phyloP scores from a whole-genome alignment of 2,888 invertebrate genomes.

The Drosophila dives region DNA sequence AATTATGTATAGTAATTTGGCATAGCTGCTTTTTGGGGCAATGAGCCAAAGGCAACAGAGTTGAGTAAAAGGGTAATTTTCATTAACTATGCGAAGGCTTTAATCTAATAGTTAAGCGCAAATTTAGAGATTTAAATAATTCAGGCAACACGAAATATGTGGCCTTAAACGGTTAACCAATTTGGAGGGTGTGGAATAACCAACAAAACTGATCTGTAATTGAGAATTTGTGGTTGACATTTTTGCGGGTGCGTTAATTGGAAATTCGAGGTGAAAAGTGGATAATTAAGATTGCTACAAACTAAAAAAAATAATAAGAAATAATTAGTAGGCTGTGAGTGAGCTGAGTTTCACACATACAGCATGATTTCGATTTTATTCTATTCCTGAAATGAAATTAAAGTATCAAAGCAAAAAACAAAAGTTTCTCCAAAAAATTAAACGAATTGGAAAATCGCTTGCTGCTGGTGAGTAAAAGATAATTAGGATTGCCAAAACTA shows the following conservation, averaged over 20 bases:
- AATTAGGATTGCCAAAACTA: background rate
- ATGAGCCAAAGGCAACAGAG: background rate
- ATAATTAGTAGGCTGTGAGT: slow-evolving; percentile 23
- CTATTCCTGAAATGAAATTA: slow-evolving; percentile 61
- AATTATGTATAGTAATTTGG: slow-evolving; percentile 4
- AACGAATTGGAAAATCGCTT: slow-evolving; percentile 27
- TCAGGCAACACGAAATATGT: slow-evolving; percentile 23
- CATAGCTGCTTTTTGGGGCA: slow-evolving; percentile 6
- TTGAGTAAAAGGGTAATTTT: slow-evolving; percentile 13
- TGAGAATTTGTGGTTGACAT: slow-evolving; percentile 43
- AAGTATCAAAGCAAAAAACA: slow-evolving; percentile 67
- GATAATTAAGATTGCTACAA: slow-evolving; percentile 2
- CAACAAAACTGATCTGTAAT: slow-evolving; percentile 42
- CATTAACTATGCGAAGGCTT: slow-evolving; percentile 25
- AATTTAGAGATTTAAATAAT: slow-evolving; percentile 49
- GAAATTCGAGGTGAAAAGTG: slow-evolving; percentile 10
- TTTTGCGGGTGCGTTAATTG: slow-evolving; percentile 54
- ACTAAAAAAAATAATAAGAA: no score
- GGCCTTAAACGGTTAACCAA: slow-evolving; percentile 9
- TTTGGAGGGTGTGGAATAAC: background rate
- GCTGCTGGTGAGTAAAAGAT: slow-evolving; percentile 45
- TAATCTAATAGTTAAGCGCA: slow-evolving; percentile 39
- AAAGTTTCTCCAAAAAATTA: slow-evolving; percentile 48
- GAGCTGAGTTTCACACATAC: background rate
- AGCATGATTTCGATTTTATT: slow-evolving; percentile 5